These are phyloP conservation scores for Eupithecia insigniata DNA, from an alignment of 2,888 invertebrate genomes.

Conservation along the genomic window DNA sequence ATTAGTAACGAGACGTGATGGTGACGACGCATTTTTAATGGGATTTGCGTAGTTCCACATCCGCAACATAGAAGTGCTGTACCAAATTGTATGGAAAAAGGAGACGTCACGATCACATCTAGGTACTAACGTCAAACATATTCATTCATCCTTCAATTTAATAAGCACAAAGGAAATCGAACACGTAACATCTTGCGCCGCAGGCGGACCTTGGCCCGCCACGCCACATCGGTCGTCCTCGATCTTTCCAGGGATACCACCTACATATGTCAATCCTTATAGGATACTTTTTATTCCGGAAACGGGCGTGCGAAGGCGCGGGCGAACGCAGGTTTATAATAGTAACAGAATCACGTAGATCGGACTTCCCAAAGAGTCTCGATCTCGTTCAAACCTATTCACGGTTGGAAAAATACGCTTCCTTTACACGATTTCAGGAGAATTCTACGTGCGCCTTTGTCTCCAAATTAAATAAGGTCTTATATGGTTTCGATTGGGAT, in stretches of 20 bases:
- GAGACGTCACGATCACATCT: too few species aligned
- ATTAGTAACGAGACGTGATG: too few species aligned
- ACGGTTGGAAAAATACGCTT: not conserved
- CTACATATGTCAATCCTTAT: not conserved
- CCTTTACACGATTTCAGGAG: not conserved
- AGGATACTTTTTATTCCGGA: not conserved
- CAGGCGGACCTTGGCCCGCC: too few species aligned
- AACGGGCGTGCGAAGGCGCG: not conserved
- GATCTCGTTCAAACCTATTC: not conserved
- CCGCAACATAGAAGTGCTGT: too few species aligned
- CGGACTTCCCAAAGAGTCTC: not conserved
- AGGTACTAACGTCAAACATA: too few species aligned
- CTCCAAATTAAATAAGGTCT: conserved; percentile 6
- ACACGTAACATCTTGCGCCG: too few species aligned
- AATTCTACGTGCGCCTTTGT: not conserved
- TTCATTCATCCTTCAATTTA: too few species aligned
- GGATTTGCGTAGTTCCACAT: too few species aligned
- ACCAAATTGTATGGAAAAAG: too few species aligned
- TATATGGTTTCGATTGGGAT: conserved; percentile 1
- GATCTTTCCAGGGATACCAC: not conserved
- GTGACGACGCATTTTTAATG: too few species aligned
- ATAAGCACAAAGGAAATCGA: too few species aligned
- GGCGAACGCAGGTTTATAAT: not conserved
- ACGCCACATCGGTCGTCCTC: too few species aligned
- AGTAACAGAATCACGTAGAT: not conserved